A percentile compares a stretch with the other conserved stretches of the same genome.
phyloP scores from a whole-genome alignment of 2,797 vertebrate genomes.

The Dicrostonyx torquatus region DNA sequence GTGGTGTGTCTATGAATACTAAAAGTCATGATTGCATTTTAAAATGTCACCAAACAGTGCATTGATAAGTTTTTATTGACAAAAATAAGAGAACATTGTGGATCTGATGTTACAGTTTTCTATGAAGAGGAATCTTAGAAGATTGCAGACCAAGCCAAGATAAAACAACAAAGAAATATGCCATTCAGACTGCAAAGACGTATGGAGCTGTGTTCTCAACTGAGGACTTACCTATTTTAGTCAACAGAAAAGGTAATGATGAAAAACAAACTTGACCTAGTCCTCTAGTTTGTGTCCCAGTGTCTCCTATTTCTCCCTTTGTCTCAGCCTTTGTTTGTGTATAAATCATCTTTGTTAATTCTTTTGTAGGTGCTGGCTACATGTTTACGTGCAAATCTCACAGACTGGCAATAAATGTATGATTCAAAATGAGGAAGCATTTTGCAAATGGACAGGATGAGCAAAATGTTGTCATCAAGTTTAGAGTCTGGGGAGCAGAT shows the following conservation, averaged over 20 bases:
- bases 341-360: neutral
- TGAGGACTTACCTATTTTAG: slow-evolving; percentile 45
- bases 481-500: slow-evolving; percentile 35
- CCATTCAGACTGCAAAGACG: slow-evolving; percentile 45
- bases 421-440: slow-evolving; percentile 26
- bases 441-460: slow-evolving; percentile 39
- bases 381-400: neutral
- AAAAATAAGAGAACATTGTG: neutral
- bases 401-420: neutral
- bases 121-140: neutral
- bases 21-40: slow-evolving; percentile 51
- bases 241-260: slow-evolving; percentile 20
- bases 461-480: neutral
- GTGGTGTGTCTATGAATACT: slow-evolving; percentile 32
- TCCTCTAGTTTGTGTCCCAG: neutral
- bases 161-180: slow-evolving; percentile 31
- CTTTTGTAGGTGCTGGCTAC: neutral
- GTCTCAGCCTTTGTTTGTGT: slow-evolving; percentile 4
- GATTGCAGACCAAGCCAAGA: slow-evolving; percentile 39
- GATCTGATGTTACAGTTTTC: slow-evolving; percentile 2
- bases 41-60: slow-evolving; percentile 39
- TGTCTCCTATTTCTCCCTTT: neutral
- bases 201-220: slow-evolving; percentile 22
- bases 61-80: neutral
- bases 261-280: slow-evolving; percentile 17